Base-by-base conservation (phyloP, 2,888 invertebrate species). In the Sarcophaga subvicina region DNA sequence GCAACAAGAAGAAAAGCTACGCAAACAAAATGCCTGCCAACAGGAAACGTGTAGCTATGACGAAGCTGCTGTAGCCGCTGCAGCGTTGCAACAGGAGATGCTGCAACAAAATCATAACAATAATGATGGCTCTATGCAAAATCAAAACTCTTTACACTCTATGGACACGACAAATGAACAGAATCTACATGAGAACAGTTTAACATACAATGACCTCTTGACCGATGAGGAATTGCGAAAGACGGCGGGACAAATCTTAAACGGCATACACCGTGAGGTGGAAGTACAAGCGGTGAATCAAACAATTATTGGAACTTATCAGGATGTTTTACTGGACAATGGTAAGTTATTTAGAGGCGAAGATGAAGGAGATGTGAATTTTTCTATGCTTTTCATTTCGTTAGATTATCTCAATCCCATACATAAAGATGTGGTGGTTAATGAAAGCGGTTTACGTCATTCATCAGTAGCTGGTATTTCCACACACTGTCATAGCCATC, bases 371-470 rank as follows among this genome's bases (percentile, higher is more conserved):
- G 2, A 37, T 37, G 37, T 37, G 37, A 37, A 37, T 37, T 54
- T 60, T 73, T 60, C 22, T 22, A 22, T 64, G 4, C 49, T 12
- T 47, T 70, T 79, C 37, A 59, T 6, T 45, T 12, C 71, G 83
- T 66, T 79, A 94, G 95, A 95, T 94, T 95, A 95, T 91, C 94
- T 95, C 59, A 95, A 95, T 89, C 95, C 95, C 6, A 96, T 97
- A 72, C 96, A 97, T 59, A 96, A 96, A 90, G 97, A 97, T 91
- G 96, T 97, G 89, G 96, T 96, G 5, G 96, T 96, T 11, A 91
- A 91, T 67, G 97, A 97, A 91, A 96, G 97, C 89, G 97, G 97
- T 0, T 94, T 97, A 27, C 94, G 95, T 10, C 90, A 91, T 73
- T 59, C 79, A 76, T 77, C 88, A 60, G 27, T 66, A 22, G 49